Base-by-base conservation (phyloP, 2,113 vertebrate genomes). In the Clarias magur region DNA sequence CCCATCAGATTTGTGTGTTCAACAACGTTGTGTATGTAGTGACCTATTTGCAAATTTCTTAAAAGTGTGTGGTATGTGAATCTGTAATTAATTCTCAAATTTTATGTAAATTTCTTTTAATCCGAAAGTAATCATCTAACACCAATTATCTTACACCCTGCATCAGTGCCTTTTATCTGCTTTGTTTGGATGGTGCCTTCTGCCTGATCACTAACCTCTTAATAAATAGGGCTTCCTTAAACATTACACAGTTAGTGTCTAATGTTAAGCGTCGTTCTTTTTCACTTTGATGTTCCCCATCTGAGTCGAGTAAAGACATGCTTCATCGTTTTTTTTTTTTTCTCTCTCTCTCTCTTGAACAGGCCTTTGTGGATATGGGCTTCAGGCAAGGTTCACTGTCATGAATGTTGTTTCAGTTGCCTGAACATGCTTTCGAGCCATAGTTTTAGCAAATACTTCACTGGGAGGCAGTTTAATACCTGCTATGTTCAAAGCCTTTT, bases 231-330 rank as follows among this genome's bases (percentile, higher is more conserved):
- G 2, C n/a, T 48, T 30, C 63, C 62, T 54, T 25, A 56, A 80
- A 16, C 23, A 0, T 86, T 79, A 7, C 25, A 80, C 4, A 67
- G 56, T 62, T 57, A 38, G 9, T 59, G 53, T 73, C 34, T 38
- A 53, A 59, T 81, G 53, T 70, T 60, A 34, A 68, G n/a, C 27
- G n/a, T 38, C 25, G 30, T 81, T 85, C 65, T 30, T 65, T 88
- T 89, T 87, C 25, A 30, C 70, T 53, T 42, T 67, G 23, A 79
- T 63, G 42, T 23, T 65, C 11, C 4, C 42, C 88, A 57, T 83
- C 87, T 62, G 76, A 72, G 65, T 89, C 89, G 1, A 89, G 93
- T 92, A 88, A 78, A 56, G 88, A 92, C 93, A 91, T 4, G 91
- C 85, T 90, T 79, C 70, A 82, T 56, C 53, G 48, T 7, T 42